Evolutionary conservation across 1,140 invertebrate genomes (phyloP).

Genomic region (Cydia pomonella): DNA sequence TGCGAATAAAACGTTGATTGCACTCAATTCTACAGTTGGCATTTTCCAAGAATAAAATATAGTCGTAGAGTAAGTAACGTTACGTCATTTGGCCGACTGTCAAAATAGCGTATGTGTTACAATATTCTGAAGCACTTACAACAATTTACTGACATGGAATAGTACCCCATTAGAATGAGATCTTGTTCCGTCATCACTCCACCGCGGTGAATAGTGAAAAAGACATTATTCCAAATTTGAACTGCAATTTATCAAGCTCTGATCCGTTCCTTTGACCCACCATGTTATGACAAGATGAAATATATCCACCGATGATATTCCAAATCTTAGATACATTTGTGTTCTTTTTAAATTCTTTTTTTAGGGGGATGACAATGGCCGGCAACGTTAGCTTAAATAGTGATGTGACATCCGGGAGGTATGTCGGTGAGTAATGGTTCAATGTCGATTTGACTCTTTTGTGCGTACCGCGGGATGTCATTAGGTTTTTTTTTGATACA

Average conservation of each 20-base stretch:
- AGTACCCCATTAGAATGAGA: slow-evolving; percentile 49
- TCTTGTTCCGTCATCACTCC: slow-evolving; percentile 69
- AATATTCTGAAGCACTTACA: not conserved
- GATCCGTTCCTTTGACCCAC: slow-evolving; percentile 73
- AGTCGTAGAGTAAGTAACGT: slow-evolving; percentile 26
- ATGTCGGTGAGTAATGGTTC: slow-evolving; percentile 67
- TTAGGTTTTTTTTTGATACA: slow-evolving; percentile 37
- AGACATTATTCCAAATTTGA: slow-evolving; percentile 78
- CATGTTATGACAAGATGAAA: slow-evolving; percentile 79
- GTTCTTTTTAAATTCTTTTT: slow-evolving; percentile 62
- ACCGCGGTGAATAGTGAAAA: slow-evolving; percentile 72
- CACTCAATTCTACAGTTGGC: not conserved
- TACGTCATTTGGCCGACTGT: not conserved
- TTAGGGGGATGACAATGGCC: slow-evolving; percentile 51
- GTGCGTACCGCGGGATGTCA: slow-evolving; percentile 38
- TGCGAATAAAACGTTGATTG: not conserved
- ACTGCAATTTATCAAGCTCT: slow-evolving; percentile 75
- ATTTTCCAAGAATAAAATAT: slow-evolving; percentile 34
- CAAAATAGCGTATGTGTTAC: not conserved
- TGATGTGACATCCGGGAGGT: slow-evolving; percentile 72
- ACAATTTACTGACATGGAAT: not conserved
- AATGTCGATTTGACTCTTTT: slow-evolving; percentile 53
- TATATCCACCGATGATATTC: slow-evolving; percentile 75
- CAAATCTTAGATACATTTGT: slow-evolving; percentile 67
- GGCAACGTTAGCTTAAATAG: slow-evolving; percentile 55